phyloP scores from a whole-genome alignment of 2,888 invertebrate genomes.

The Amphipoea oculea region DNA sequence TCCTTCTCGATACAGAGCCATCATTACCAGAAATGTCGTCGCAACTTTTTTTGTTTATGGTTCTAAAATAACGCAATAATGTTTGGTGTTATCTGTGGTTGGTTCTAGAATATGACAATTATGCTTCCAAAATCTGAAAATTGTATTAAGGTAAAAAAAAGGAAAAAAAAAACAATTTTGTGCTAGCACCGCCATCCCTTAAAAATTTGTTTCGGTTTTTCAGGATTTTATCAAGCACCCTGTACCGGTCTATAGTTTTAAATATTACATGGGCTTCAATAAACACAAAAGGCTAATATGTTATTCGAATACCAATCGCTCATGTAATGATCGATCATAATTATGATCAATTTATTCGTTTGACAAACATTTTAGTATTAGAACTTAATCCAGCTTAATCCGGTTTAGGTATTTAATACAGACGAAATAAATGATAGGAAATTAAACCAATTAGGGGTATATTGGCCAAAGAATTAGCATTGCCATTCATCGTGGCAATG shows the following conservation, averaged over 20 bases:
- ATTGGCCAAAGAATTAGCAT: not conserved
- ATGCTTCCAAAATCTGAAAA: not conserved
- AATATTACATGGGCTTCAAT: conserved; percentile 9
- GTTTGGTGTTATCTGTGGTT: not conserved
- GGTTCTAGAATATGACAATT: not conserved
- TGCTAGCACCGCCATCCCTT: no score
- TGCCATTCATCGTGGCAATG: not conserved
- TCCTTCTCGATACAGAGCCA: not conserved
- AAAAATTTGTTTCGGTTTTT: not conserved
- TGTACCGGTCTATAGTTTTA: not conserved
- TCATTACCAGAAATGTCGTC: not conserved
- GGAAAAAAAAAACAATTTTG: no score
- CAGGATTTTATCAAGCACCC: not conserved
- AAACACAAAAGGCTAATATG: not conserved
- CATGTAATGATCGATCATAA: not conserved
- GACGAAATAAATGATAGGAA: not conserved
- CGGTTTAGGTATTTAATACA: no score
- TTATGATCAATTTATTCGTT: conserved; percentile 1
- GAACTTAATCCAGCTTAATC: not conserved
- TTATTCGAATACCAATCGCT: not conserved
- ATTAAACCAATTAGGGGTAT: not conserved
- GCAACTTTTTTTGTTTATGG: not conserved
- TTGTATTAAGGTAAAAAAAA: no score
- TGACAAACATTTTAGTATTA: not conserved
- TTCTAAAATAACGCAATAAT: not conserved